A percentile compares a stretch with the other conserved stretches of the same genome.
phyloP scores from a whole-genome alignment of 1,140 invertebrate genomes.

The Brachionus asplanchnoidis region DNA sequence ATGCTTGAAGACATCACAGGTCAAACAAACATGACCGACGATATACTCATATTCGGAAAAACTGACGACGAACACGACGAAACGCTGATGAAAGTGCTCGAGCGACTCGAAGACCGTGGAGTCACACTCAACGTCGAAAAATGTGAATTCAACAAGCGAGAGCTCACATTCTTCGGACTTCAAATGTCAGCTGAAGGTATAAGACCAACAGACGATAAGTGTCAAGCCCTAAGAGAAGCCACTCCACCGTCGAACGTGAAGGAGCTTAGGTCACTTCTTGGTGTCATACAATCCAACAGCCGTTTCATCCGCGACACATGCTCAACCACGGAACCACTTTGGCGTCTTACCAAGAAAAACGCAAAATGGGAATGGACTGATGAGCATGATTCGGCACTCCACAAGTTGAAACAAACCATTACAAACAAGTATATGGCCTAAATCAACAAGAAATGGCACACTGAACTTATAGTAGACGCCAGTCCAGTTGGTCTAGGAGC shows the following conservation, averaged over 20 bases:
- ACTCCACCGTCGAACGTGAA: conserved; percentile 37
- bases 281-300: neutral
- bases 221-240: conserved; percentile 37
- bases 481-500: conserved; percentile 55
- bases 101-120: conserved; percentile 34
- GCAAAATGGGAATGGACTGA: conserved; percentile 44
- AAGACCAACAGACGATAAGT: conserved; percentile 43
- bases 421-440: neutral
- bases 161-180: too few species aligned
- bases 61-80: too few species aligned
- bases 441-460: neutral
- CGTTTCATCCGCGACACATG: neutral
- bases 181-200: too few species aligned
- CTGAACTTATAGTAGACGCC: conserved; percentile 43
- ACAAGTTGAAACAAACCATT: neutral
- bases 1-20: too few species aligned
- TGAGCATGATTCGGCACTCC: conserved; percentile 37
- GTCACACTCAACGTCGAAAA: too few species aligned
- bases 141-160: too few species aligned
- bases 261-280: conserved; percentile 39
- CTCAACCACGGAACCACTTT: conserved; percentile 21
- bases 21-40: too few species aligned
- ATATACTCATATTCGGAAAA: too few species aligned
- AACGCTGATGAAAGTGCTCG: too few species aligned
- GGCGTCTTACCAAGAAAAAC: conserved; percentile 47